Base-by-base conservation (phyloP, 2,888 invertebrate genomes). In the Tolmerus cingulatus region DNA sequence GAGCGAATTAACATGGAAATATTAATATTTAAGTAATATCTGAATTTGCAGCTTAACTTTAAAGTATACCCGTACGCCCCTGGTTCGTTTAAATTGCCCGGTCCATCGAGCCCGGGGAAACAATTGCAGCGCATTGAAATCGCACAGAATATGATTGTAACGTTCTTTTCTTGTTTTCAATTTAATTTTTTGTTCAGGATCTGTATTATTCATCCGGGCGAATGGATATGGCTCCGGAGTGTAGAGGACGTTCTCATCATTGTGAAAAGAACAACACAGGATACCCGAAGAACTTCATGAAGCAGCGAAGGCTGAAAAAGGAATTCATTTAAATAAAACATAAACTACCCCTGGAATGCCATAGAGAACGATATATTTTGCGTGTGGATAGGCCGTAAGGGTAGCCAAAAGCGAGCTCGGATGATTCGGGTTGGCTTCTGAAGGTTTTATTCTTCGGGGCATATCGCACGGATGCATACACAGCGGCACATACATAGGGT, bases 291-390 rank as follows among this genome's bases (percentile, higher is more conserved):
- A 51, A 40, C 85, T 74, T 43, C 74, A 85, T 85, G 46, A 85
- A 27, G 74, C 66, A 85, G 43, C 46, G 43, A 57, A 74, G 85
- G 23, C 74, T 74, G 85, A 74, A 74, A 30, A 85, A 74, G 74
- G 85, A 85, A 85, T 85, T 85, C 85, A 85, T 85, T 85, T 85
- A 85, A 85, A 85, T 85, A 85, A 85, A 74, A 85, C 85, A 85
- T 85, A 85, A 85, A 85, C 85, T 85, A 85, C 85, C 85, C 85
- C 74, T 74, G 74, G 74, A 85, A 85, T 85, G 74, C 85, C 74
- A 74, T 74, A 74, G 85, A 74, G 85, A 74, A 55, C 85, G 85
- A 85, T 85, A 85, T 74, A 85, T 85, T 85, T 85, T 85, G 85
- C 85, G 85, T 85, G 85, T 74, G 51, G 85, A 74, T 85, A 85